Base-by-base conservation (phyloP, 2,797 vertebrate species). In the Menidia menidia region DNA sequence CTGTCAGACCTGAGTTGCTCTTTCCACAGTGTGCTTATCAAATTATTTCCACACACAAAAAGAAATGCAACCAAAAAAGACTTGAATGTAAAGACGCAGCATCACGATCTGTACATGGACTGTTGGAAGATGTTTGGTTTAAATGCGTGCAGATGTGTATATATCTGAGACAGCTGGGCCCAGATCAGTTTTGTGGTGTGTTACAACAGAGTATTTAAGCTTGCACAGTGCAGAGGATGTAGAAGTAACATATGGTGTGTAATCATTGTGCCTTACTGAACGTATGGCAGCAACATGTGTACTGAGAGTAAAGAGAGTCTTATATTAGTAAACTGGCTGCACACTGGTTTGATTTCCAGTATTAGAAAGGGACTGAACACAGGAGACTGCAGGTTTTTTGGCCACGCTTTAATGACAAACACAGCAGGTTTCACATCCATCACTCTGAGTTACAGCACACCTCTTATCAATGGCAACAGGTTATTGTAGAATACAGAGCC, bases 341-440 rank as follows among this genome's bases (percentile, higher is more conserved):
- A 10, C 54, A 19, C 30, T n/a, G 33, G 70, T 78, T 81, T 76
- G 47, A 52, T 81, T 85, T 53, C n/a, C 5, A 4, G 18, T 54
- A 1, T 47, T 51, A 32, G 13, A 41, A 42, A 18, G 18, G 44
- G 44, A 31, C 14, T 15, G 19, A 44, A 56, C 0, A 10, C 16
- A 12, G 9, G 4, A 66, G 44, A 68, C 63, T 25, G 1, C 5
- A 5, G 35, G 25, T 69, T 69, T 2, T 33, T 72, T 57, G 73
- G 81, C 77, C 75, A 71, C 19, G 71, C 52, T 91, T 92, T 92
- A 91, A 81, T 92, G 70, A 64, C 57, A 65, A 84, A 88, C 82
- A 86, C 41, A 82, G 76, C 82, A 69, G 59, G 61, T 72, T 83
- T 44, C 47, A 88, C 79, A 88, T 76, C 60, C 32, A 86, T 78